These are phyloP conservation scores for Phengaris arion DNA, from an alignment of 2,888 invertebrate species.

Conservation along the genomic window DNA sequence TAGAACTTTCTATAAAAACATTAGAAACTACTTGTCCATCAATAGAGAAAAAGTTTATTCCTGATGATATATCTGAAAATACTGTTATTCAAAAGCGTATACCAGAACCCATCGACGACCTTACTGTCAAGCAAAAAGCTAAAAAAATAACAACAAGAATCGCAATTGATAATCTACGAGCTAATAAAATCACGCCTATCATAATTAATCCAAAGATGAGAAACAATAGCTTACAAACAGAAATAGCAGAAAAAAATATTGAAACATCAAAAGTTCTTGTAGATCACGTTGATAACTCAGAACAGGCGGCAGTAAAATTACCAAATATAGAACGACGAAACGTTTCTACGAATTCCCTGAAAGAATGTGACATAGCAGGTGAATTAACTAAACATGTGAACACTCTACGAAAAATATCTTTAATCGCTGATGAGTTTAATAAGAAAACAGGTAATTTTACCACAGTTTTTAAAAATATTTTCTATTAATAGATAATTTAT, in stretches of 20 bases:
- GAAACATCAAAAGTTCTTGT: not conserved
- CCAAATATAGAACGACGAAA: slow-evolving; percentile 42
- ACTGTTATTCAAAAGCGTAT: too few species aligned
- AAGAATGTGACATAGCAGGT: slow-evolving; percentile 61
- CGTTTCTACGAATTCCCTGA: slow-evolving; percentile 51
- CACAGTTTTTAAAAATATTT: not conserved
- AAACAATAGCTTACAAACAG: not conserved
- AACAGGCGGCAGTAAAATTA: slow-evolving; percentile 47
- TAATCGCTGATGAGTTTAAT: slow-evolving; percentile 74
- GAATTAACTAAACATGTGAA: slow-evolving; percentile 63
- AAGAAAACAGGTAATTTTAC: slow-evolving; percentile 64
- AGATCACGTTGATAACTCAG: slow-evolving; percentile 34
- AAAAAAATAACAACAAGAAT: not conserved
- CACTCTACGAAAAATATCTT: slow-evolving; percentile 65
- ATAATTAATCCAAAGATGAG: not conserved
- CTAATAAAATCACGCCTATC: not conserved
- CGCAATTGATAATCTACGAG: not conserved
- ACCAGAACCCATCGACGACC: not conserved
- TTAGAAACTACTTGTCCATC: too few species aligned
- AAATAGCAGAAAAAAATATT: not conserved
- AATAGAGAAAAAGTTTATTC: too few species aligned
- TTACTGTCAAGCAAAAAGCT: not conserved
- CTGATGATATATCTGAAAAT: too few species aligned
- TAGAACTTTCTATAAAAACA: too few species aligned
- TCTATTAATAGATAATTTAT: not conserved